Conservation (phyloP, 2,113 vertebrate species). For the Macheiramphus alcinus region DNA sequence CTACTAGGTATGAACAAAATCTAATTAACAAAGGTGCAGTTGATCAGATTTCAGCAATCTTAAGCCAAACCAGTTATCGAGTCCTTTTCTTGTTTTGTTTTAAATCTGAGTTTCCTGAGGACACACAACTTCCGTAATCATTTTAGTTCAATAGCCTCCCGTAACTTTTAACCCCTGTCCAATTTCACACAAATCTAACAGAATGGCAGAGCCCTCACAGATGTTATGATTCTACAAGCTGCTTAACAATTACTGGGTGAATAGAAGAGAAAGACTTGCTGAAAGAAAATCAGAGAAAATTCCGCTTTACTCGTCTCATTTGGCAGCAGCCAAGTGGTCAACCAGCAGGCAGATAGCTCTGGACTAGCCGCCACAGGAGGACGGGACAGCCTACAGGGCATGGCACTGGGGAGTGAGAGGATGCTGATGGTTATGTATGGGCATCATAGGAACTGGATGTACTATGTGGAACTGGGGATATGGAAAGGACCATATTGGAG, state of each 20-base stretch:
- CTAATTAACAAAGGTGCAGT: not conserved
- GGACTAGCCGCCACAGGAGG: not conserved
- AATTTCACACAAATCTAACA: not conserved
- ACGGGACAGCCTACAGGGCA: not conserved
- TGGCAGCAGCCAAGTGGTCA: not conserved
- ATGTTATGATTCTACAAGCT: not conserved
- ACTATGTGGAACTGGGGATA: not conserved
- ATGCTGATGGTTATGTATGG: rapidly evolving
- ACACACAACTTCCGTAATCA: not conserved
- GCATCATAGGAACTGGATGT: not conserved
- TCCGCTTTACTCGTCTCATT: not conserved
- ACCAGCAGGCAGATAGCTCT: not conserved
- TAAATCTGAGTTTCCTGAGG: not conserved
- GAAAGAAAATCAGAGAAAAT: not conserved
- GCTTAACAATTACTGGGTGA: not conserved
- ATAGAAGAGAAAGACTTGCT: not conserved
- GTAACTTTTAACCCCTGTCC: not conserved
- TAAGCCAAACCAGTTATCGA: not conserved
- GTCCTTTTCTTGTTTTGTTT: not conserved
- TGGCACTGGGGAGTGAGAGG: not conserved
- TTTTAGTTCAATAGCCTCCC: not conserved
- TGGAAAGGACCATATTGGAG: not conserved
- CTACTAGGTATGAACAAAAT: not conserved
- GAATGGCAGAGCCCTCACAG: not conserved
- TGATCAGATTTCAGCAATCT: not conserved